Base-by-base conservation (phyloP, 2,113 vertebrate genomes). In the Erythrocebus patas region DNA sequence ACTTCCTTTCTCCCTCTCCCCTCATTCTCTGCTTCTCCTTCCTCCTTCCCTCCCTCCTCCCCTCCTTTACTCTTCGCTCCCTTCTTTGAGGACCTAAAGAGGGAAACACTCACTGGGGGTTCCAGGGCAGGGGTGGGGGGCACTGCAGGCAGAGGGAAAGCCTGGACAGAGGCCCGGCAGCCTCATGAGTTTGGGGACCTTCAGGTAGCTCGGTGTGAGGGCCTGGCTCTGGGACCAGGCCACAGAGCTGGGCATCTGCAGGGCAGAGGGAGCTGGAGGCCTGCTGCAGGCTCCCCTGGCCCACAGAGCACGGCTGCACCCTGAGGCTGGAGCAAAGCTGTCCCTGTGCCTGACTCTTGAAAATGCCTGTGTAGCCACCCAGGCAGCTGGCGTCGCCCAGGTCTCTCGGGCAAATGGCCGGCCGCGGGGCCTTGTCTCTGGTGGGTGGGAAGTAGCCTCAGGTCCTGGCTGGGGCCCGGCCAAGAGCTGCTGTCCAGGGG, bases 231-330 rank as follows among this genome's bases (percentile, higher is more conserved):
- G 79, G 64, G 38, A 6, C 0, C 5, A 72, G 32, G 16, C 35
- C 1, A 18, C 6, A 35, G 32, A 45, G 68, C 43, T 35, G 5
- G 2, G 8, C 2, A 5, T 14, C n/a, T 7, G 14, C 10, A 6
- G 1, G 48, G 11, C 4, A 0, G 64, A 12, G 79, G 85, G 32
- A 7, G 0, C 11, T 2, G 0, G 32, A 89, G 50, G 27, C 40
- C 50, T 16, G 3, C 2, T 12, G 11, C 27, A 0, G 52, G 22
- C 11, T 73, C 72, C 40, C 22, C 23, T 13, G 11, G 72, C 66
- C 38, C 38, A 43, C 22, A 0, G 72, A 75, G 72, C 22, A 8
- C 14, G 3, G 27, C 43, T 45, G 16, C 14, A 43, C 14, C 27
- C 23, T 6, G 11, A 32, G 38, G 59, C 4, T 9, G 16, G 92